phyloP scores from a whole-genome alignment of 2,888 invertebrate genomes.

The Chirona hameri region DNA sequence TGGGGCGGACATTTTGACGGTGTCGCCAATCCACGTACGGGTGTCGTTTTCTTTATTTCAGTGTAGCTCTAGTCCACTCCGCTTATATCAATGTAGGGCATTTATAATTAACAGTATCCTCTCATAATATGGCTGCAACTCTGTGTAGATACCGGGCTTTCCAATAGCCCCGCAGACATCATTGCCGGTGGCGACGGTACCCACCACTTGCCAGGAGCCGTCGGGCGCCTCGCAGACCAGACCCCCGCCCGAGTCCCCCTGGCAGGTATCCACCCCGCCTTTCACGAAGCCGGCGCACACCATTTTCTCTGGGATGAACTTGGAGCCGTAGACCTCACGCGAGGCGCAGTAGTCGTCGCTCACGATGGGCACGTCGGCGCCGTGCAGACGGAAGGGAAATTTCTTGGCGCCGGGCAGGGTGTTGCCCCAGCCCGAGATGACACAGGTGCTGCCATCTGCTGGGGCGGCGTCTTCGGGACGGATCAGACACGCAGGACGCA shows the following conservation, averaged over 20 bases:
- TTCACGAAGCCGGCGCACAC: neutral
- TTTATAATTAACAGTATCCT: too few relatives aligned
- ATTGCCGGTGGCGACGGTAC: neutral
- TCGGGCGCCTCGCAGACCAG: neutral
- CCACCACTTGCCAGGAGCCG: neutral
- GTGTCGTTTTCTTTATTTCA: too few relatives aligned
- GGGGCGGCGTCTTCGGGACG: neutral
- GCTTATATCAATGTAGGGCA: too few relatives aligned
- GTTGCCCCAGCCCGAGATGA: neutral
- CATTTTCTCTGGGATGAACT: neutral
- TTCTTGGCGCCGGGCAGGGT: neutral
- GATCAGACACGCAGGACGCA: neutral
- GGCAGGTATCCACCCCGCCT: neutral
- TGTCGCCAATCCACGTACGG: too few relatives aligned
- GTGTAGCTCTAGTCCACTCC: too few relatives aligned
- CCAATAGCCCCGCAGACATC: neutral
- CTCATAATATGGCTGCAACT: neutral
- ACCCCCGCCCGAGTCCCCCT: neutral
- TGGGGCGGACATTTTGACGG: too few relatives aligned
- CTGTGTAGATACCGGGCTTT: neutral
- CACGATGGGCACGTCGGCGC: neutral
- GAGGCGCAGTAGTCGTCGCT: neutral
- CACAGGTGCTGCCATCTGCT: neutral
- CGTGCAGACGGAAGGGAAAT: neutral
- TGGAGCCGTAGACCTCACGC: neutral